A percentile compares a stretch with the other conserved stretches of the same genome.
Evolutionary conservation across 2,888 invertebrate genomes (phyloP).

Genomic region (Sericinus montela): DNA sequence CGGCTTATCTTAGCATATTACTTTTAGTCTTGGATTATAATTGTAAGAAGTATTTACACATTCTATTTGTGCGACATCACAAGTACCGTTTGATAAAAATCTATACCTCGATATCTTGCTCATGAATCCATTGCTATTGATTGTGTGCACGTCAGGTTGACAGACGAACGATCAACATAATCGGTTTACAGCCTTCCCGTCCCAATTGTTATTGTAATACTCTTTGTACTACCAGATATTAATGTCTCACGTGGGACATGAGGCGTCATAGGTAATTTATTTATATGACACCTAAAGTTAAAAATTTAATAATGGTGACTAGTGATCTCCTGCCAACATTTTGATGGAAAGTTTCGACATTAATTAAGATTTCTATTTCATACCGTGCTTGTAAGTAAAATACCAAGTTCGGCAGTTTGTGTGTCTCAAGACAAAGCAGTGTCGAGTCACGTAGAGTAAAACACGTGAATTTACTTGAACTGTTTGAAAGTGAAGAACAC

Average conservation of each 20-base stretch:
- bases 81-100: conserved; percentile 46
- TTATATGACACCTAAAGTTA: conserved; percentile 31
- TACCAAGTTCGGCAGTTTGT: conserved; percentile 40
- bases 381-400: conserved; percentile 30
- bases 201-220: conserved; percentile 66
- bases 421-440: conserved; percentile 38
- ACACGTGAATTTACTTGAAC: conserved; percentile 24
- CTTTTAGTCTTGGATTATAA: conserved; percentile 22
- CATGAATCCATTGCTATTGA: conserved; percentile 60
- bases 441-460: conserved; percentile 36
- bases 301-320: conserved; percentile 38
- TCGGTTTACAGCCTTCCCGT: conserved; percentile 66
- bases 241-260: conserved; percentile 50
- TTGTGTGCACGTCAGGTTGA: conserved; percentile 63
- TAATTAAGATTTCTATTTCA: conserved; percentile 56
- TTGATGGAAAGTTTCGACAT: conserved; percentile 47
- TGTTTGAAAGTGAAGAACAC: conserved; percentile 17
- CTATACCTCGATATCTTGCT: conserved; percentile 54
- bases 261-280: conserved; percentile 53
- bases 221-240: conserved; percentile 67
- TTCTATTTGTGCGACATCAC: conserved; percentile 11
- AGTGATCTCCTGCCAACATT: conserved; percentile 47
- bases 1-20: conserved; percentile 3
- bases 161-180: conserved; percentile 68
- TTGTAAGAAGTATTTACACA: conserved; percentile 25